Evolutionary conservation across 2,888 invertebrate species (phyloP).

Genomic region (Epistrophe grossulariae): DNA sequence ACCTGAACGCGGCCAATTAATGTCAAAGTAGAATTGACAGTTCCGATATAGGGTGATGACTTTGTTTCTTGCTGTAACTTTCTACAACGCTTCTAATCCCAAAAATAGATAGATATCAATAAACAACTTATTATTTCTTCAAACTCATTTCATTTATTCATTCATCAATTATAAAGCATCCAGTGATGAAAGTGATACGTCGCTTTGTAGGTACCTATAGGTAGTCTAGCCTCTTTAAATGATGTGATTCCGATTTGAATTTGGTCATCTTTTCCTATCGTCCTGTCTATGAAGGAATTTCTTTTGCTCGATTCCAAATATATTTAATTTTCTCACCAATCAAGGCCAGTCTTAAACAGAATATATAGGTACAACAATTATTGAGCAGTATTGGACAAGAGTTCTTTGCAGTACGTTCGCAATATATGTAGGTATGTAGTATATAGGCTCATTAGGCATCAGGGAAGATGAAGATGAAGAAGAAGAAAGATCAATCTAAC

Average conservation of each 20-base stretch:
- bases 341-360: background rate
- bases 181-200: too few relatives aligned
- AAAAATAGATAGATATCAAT: too few relatives aligned
- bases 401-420: background rate
- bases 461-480: background rate
- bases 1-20: too few relatives aligned
- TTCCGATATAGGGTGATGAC: too few relatives aligned
- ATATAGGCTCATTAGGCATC: background rate
- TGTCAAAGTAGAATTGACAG: too few relatives aligned
- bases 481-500: conserved; percentile 30
- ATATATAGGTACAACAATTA: background rate
- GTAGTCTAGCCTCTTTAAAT: background rate
- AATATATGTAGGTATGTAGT: background rate
- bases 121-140: too few relatives aligned
- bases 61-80: too few relatives aligned
- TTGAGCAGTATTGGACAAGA: background rate
- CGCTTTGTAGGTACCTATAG: too few relatives aligned
- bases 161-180: too few relatives aligned
- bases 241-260: background rate
- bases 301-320: background rate
- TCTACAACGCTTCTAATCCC: too few relatives aligned
- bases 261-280: background rate
- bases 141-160: too few relatives aligned
- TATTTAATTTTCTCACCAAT: background rate
- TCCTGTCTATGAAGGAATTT: background rate